Conservation (phyloP, 2,113 vertebrate species). For the Drymodes brunneopygia region DNA sequence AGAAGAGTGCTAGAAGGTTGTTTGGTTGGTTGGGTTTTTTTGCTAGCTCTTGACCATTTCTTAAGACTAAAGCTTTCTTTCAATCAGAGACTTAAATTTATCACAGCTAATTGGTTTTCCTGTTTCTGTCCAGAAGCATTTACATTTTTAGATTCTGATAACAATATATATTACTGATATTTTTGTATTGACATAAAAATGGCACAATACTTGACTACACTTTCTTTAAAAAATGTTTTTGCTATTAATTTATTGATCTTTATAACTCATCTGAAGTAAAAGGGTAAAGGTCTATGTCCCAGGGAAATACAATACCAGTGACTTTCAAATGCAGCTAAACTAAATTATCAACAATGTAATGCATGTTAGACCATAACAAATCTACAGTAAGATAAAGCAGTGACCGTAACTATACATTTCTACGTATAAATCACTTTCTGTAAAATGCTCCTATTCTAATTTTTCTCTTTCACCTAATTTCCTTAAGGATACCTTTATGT, state of each 20-base stretch:
- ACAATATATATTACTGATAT: not conserved
- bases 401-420: not conserved
- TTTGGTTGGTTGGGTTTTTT: too few species aligned
- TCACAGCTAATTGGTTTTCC: not conserved
- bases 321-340: not conserved
- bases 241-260: not conserved
- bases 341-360: not conserved
- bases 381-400: not conserved
- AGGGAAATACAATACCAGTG: not conserved
- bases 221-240: not conserved
- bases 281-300: not conserved
- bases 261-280: not conserved
- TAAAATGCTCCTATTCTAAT: not conserved
- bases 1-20: not conserved
- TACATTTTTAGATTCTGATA: not conserved
- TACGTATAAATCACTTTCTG: not conserved
- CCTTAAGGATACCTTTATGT: not conserved
- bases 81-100: not conserved
- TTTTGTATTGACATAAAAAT: not conserved
- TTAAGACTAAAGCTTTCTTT: not conserved
- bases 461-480: not conserved
- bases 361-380: not conserved
- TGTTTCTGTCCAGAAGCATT: not conserved
- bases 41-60: not conserved
- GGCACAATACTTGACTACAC: not conserved